A percentile compares a stretch with the other conserved stretches of the same genome.
Evolutionary conservation across 2,797 vertebrate species (phyloP).

Genomic region (Lepilemur ruficaudatus): DNA sequence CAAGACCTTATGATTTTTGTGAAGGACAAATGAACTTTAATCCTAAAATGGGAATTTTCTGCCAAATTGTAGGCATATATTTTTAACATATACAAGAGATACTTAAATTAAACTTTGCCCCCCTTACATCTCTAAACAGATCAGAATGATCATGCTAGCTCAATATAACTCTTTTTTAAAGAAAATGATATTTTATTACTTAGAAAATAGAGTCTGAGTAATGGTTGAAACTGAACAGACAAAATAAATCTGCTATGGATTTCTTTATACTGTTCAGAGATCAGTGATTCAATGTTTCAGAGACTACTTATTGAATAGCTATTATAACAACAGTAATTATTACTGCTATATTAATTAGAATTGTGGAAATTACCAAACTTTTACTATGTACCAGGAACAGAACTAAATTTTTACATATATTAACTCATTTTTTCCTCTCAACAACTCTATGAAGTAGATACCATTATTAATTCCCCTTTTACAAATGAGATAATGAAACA

Average conservation of each 20-base stretch:
- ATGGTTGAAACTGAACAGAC: neutral
- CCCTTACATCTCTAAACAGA: neutral
- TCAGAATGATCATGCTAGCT: neutral
- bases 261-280: neutral
- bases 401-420: neutral
- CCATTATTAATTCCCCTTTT: neutral
- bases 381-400: neutral
- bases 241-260: neutral
- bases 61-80: neutral
- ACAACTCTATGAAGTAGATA: neutral
- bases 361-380: neutral
- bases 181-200: slow-evolving; percentile 11
- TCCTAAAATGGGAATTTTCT: neutral
- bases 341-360: neutral
- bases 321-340: neutral
- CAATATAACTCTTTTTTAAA: neutral
- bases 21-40: slow-evolving; percentile 4
- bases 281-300: neutral
- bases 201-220: slow-evolving; percentile 4
- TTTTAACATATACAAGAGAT: neutral
- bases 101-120: neutral
- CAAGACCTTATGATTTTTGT: neutral
- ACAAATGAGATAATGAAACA: neutral
- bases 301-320: neutral
- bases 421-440: neutral